These are phyloP conservation scores for Philopedon plagiatum DNA, from an alignment of 2,888 invertebrate species.

Conservation along the genomic window DNA sequence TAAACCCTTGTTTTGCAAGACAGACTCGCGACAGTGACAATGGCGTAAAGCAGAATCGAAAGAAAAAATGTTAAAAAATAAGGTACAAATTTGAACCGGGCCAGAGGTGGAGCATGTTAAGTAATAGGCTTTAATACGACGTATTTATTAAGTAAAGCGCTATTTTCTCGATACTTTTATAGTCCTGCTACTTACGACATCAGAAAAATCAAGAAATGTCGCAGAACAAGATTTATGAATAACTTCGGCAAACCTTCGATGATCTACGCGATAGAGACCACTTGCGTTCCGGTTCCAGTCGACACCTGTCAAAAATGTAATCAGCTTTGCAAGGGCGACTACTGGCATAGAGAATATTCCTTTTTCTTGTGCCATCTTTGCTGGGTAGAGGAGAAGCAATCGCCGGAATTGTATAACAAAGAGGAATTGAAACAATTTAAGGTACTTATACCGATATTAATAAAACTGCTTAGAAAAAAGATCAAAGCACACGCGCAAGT, in stretches of 20 bases:
- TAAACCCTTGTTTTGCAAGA: no score
- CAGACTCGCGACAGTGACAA: no score
- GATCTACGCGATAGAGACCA: slow-evolving; percentile 67
- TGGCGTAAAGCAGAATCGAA: no score
- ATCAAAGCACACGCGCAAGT: no score
- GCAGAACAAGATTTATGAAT: slow-evolving; percentile 64
- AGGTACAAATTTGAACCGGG: no score
- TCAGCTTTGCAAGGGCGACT: slow-evolving; percentile 68
- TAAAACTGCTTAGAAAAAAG: no score
- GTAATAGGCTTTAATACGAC: no score
- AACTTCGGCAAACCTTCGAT: slow-evolving; percentile 68
- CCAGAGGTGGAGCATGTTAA: no score
- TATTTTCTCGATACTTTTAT: slow-evolving; percentile 47
- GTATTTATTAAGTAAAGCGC: no score
- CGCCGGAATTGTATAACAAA: slow-evolving; percentile 59
- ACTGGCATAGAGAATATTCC: slow-evolving; percentile 67
- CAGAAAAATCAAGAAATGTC: slow-evolving; percentile 53
- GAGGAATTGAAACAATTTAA: slow-evolving; percentile 60
- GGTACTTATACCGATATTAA: slow-evolving; percentile 53
- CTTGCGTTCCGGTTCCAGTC: slow-evolving; percentile 66
- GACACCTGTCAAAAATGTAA: slow-evolving; percentile 68
- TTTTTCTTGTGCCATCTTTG: slow-evolving; percentile 68
- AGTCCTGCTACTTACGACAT: slow-evolving; percentile 63
- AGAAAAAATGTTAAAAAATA: no score
- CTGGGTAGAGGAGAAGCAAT: slow-evolving; percentile 65